Evolutionary conservation across 2,797 vertebrate species (phyloP).

Genomic region (Centropyge bicolor): DNA sequence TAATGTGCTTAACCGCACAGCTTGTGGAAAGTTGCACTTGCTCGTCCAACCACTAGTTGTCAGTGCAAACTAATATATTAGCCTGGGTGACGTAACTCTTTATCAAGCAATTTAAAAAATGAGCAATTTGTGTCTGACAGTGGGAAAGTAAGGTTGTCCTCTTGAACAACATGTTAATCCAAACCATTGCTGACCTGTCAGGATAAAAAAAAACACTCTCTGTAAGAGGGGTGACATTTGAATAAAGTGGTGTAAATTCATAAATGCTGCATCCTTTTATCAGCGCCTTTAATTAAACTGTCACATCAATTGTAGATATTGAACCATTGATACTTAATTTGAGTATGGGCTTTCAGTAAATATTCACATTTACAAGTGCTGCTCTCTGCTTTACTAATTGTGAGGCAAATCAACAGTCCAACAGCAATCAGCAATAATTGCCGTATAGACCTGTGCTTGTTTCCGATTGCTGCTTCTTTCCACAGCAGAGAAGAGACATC

Average conservation of each 20-base stretch:
- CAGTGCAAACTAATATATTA: background rate
- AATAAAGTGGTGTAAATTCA: background rate
- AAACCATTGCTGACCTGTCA: background rate
- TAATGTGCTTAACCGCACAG: background rate
- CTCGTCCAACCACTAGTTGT: background rate
- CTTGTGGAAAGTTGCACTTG: background rate
- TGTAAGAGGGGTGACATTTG: background rate
- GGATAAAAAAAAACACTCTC: background rate
- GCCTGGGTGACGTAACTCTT: background rate
- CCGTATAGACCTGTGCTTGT: slow-evolving; percentile 38
- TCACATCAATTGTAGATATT: slow-evolving; percentile 29
- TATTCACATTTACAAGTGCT: slow-evolving; percentile 41
- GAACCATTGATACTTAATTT: slow-evolving; percentile 20
- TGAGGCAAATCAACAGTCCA: slow-evolving; percentile 60
- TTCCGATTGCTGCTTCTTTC: slow-evolving; percentile 51
- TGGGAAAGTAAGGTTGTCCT: too few species aligned
- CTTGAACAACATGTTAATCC: background rate
- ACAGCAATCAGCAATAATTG: slow-evolving; percentile 78
- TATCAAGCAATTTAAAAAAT: background rate
- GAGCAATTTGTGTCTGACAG: background rate
- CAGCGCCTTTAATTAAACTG: slow-evolving; percentile 28
- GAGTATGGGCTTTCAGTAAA: slow-evolving; percentile 53
- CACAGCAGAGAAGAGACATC: slow-evolving; percentile 28
- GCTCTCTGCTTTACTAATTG: slow-evolving; percentile 66
- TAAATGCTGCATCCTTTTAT: slow-evolving; percentile 2